Conservation (phyloP, 2,888 invertebrate species). For the Pristionchus exspectatus region DNA sequence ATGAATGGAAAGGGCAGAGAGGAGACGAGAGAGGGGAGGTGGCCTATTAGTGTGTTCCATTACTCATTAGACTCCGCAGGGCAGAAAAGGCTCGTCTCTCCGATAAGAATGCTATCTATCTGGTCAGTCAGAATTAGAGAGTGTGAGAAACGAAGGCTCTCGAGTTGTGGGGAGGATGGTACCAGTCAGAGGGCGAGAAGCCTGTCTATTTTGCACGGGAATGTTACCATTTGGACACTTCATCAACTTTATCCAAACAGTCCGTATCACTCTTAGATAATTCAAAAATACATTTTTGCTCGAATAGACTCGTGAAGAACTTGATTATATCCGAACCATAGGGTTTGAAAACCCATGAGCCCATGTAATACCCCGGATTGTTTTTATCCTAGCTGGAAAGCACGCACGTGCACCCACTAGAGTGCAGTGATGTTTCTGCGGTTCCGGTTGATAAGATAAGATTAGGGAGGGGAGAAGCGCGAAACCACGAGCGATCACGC, state of each 20-base stretch:
- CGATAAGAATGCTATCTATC: too few species aligned
- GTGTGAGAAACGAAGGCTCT: neutral
- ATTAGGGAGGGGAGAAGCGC: conserved; percentile 21
- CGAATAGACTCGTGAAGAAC: too few species aligned
- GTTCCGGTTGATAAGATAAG: neutral
- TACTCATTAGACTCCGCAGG: neutral
- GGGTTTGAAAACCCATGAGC: too few species aligned
- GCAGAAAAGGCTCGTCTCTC: neutral
- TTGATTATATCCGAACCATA: too few species aligned
- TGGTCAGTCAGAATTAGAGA: neutral
- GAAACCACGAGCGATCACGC: conserved; percentile 1
- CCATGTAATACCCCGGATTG: neutral
- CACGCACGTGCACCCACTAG: neutral
- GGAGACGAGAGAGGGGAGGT: neutral
- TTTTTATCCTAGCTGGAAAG: neutral
- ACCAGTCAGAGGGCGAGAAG: neutral
- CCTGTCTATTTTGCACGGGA: neutral
- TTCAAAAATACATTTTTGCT: too few species aligned
- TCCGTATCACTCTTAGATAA: too few species aligned
- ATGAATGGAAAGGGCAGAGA: conserved; percentile 41
- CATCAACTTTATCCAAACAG: too few species aligned
- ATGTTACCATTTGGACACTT: too few species aligned
- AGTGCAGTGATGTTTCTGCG: neutral
- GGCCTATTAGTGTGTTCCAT: conserved; percentile 5
- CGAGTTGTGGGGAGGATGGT: neutral